A percentile compares a stretch with the other conserved stretches of the same genome.
Evolutionary conservation across 2,888 invertebrate species (phyloP).

Genomic region (Patella caerulea): DNA sequence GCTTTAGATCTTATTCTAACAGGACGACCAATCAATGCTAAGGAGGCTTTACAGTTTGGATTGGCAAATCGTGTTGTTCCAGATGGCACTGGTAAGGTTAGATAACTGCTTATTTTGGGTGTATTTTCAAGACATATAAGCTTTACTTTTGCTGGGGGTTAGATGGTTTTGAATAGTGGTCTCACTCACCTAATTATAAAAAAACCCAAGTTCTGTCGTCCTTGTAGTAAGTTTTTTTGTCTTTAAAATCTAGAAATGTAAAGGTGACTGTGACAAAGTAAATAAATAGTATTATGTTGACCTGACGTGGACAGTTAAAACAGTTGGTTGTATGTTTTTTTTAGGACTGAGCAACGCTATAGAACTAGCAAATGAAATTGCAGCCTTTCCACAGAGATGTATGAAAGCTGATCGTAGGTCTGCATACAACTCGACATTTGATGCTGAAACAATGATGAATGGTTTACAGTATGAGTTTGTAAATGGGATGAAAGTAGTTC

Average conservation of each 20-base stretch:
- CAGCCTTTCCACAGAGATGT: slow-evolving; percentile 85
- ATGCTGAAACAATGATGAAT: slow-evolving; percentile 79
- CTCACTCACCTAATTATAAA: too few species aligned
- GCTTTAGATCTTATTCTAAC: slow-evolving; percentile 92
- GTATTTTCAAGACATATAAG: too few species aligned
- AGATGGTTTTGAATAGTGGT: too few species aligned
- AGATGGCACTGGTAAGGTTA: slow-evolving; percentile 82
- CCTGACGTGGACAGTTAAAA: too few species aligned
- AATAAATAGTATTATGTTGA: too few species aligned
- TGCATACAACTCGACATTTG: slow-evolving; percentile 80
- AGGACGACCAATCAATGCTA: slow-evolving; percentile 83
- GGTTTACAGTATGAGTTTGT: slow-evolving; percentile 79
- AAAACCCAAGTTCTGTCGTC: too few species aligned
- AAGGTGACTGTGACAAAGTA: too few species aligned
- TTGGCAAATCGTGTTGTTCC: slow-evolving; percentile 85
- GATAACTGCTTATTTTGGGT: too few species aligned
- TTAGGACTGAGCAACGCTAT: slow-evolving; percentile 67
- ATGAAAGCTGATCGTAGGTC: slow-evolving; percentile 77
- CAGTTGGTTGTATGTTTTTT: not conserved
- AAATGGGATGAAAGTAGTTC: slow-evolving; percentile 76
- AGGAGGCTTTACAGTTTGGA: slow-evolving; percentile 87
- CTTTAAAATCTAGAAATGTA: too few species aligned
- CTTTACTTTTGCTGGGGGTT: too few species aligned
- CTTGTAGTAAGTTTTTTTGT: too few species aligned
- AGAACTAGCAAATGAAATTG: slow-evolving; percentile 75